Evolutionary conservation across 2,888 invertebrate genomes (phyloP).

Genomic region (Drosophila lutescens): DNA sequence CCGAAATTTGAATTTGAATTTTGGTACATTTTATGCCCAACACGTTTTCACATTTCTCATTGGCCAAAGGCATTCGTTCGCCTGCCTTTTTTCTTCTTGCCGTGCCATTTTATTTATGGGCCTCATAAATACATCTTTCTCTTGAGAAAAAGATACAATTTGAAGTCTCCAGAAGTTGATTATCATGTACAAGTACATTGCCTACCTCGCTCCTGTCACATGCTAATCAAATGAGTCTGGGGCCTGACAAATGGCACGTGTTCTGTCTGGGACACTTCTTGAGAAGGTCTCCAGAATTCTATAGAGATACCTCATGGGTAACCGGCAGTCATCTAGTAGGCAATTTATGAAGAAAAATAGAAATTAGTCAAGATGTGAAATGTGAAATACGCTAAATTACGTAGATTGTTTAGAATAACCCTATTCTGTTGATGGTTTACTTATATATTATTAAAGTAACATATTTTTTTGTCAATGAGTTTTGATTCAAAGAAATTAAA

Average conservation of each 20-base stretch:
- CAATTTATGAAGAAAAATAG: slow-evolving; percentile 13
- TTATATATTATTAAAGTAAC: background rate
- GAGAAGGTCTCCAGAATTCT: slow-evolving; percentile 2
- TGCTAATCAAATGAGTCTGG: slow-evolving; percentile 51
- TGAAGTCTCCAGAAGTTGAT: slow-evolving; percentile 53
- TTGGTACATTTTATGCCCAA: slow-evolving; percentile 69
- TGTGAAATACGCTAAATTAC: too few relatives aligned
- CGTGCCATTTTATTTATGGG: slow-evolving; percentile 73
- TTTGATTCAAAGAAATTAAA: background rate
- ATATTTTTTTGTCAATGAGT: background rate
- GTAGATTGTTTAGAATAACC: too few relatives aligned
- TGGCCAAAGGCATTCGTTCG: slow-evolving; percentile 43
- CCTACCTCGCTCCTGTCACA: slow-evolving; percentile 47
- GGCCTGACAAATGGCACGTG: slow-evolving; percentile 70
- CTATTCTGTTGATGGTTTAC: too few relatives aligned
- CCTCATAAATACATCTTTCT: slow-evolving; percentile 71
- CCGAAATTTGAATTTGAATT: slow-evolving; percentile 38
- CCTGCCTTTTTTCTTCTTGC: slow-evolving; percentile 35
- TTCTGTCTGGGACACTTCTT: slow-evolving; percentile 39
- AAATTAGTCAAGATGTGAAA: background rate
- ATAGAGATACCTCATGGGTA: slow-evolving; percentile 1
- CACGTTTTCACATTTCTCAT: slow-evolving; percentile 59
- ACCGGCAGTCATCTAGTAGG: background rate
- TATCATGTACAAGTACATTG: slow-evolving; percentile 51
- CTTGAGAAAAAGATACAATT: slow-evolving; percentile 44